phyloP scores from a whole-genome alignment of 2,888 invertebrate species.

The Agrotis puta region DNA sequence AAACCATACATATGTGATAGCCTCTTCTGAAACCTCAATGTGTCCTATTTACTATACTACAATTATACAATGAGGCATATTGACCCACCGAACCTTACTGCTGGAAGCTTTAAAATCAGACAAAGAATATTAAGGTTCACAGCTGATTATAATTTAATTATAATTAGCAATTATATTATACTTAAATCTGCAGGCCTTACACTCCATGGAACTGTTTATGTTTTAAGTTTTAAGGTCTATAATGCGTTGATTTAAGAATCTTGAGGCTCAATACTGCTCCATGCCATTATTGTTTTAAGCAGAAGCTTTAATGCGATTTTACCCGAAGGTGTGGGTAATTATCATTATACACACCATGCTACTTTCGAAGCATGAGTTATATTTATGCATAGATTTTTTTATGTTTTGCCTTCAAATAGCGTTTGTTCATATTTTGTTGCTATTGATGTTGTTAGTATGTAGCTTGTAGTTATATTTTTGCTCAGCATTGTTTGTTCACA shows the following conservation, averaged over 20 bases:
- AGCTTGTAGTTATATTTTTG: conserved; percentile 68
- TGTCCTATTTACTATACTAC: conserved; percentile 9
- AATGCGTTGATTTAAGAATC: conserved; percentile 46
- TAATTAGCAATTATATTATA: conserved; percentile 36
- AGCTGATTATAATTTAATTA: conserved; percentile 54
- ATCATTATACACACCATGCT: conserved; percentile 41
- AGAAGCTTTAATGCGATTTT: conserved; percentile 11
- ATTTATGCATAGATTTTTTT: conserved; percentile 54
- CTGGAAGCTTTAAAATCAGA: conserved; percentile 65
- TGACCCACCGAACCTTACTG: conserved; percentile 73
- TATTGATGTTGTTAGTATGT: conserved; percentile 68
- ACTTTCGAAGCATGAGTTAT: conserved; percentile 53
- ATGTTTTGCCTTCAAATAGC: conserved; percentile 54
- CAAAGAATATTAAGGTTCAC: conserved; percentile 55
- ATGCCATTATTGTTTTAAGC: conserved; percentile 23
- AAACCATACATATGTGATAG: background rate
- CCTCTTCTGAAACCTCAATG: background rate
- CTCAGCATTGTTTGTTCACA: conserved; percentile 64
- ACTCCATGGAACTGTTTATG: conserved; percentile 23
- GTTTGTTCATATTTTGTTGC: conserved; percentile 61
- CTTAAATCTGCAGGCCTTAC: conserved; percentile 25
- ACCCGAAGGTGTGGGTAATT: conserved; percentile 44
- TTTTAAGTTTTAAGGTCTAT: conserved; percentile 31
- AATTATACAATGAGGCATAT: conserved; percentile 63
- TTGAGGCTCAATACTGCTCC: conserved; percentile 54